These are phyloP conservation scores for Pyrrhosoma nymphula DNA, from an alignment of 2,888 invertebrate genomes.

Conservation along the genomic window DNA sequence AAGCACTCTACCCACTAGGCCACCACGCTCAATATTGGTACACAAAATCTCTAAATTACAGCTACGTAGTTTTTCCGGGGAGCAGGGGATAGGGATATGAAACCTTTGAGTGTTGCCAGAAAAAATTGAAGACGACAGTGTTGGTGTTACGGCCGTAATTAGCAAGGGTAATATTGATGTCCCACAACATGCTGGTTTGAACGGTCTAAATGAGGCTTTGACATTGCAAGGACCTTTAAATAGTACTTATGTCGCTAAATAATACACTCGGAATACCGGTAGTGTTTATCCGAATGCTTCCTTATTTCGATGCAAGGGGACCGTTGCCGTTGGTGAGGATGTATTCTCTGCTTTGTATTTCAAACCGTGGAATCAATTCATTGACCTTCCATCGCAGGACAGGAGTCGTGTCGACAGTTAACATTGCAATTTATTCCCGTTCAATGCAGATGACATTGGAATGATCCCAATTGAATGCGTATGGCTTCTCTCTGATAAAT, in stretches of 20 bases:
- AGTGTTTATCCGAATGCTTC: neutral
- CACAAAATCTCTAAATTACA: no score
- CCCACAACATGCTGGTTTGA: no score
- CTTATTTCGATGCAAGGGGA: neutral
- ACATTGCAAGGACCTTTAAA: neutral
- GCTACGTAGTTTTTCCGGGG: no score
- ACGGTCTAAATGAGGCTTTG: neutral
- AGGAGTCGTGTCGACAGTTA: neutral
- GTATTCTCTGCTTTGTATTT: neutral
- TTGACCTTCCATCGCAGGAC: neutral
- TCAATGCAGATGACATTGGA: neutral
- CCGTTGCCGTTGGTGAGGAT: neutral
- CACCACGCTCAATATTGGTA: no score
- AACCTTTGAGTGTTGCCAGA: no score
- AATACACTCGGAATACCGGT: neutral
- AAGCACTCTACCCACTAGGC: no score
- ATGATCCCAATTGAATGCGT: neutral
- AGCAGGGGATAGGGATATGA: no score
- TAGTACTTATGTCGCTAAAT: no score
- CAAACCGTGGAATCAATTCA: neutral
- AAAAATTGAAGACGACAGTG: no score
- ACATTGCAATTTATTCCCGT: neutral
- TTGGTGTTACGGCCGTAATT: no score
- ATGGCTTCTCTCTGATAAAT: neutral
- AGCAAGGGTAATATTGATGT: no score